A percentile compares a stretch with the other conserved stretches of the same genome.
These are phyloP conservation scores for Cephalopterus ornatus DNA, from an alignment of 2,113 vertebrate genomes.

Conservation along the genomic window DNA sequence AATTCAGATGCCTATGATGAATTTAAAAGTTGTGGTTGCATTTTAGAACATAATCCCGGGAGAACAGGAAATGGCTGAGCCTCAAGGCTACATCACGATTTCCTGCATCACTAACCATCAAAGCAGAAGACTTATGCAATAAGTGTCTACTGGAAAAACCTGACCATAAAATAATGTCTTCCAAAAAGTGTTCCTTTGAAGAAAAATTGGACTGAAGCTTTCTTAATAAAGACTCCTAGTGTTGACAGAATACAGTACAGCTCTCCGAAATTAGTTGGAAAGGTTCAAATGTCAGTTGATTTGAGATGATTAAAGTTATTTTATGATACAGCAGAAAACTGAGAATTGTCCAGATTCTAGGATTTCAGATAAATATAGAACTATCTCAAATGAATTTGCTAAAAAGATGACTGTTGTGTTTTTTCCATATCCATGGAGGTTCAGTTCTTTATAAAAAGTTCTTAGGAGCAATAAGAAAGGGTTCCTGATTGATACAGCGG, in stretches of 20 bases:
- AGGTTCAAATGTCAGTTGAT: background rate
- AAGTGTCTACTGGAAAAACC: background rate
- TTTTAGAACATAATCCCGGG: background rate
- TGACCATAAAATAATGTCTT: background rate
- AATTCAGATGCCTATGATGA: background rate
- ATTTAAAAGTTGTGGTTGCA: background rate
- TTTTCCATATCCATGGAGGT: background rate
- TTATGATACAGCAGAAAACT: background rate
- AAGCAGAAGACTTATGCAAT: background rate
- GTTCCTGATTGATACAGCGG: background rate
- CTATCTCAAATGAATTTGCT: background rate
- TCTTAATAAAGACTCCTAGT: background rate
- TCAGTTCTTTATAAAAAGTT: background rate
- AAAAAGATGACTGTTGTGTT: accelerated
- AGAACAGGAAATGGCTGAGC: background rate
- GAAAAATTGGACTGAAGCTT: background rate
- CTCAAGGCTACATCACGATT: background rate
- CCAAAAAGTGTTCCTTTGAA: background rate
- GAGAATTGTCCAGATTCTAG: background rate
- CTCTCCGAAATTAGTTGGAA: background rate
- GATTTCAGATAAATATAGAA: background rate
- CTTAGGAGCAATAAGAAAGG: background rate
- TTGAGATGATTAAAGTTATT: background rate
- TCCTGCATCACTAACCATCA: background rate
- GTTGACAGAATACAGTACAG: background rate